Percentiles rank a stretch among this genome's conserved stretches.
Conservation (phyloP, 2,113 vertebrate species). For the Hiodon tergisus region DNA sequence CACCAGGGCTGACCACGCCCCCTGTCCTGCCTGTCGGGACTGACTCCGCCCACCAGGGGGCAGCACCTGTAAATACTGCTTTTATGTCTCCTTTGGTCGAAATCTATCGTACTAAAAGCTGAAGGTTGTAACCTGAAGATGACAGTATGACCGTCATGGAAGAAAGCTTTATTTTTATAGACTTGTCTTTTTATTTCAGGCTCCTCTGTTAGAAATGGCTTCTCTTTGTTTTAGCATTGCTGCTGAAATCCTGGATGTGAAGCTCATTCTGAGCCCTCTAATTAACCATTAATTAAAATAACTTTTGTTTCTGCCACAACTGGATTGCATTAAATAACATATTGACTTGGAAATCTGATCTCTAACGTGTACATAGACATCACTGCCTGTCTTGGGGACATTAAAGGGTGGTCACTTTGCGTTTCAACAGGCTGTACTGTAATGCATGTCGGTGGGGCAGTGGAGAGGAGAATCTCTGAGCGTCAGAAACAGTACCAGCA, state of each 20-base stretch:
- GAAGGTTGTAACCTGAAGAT: slow-evolving; percentile 52
- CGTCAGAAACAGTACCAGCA: no score
- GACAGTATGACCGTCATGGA: slow-evolving; percentile 55
- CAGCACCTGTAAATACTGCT: slow-evolving; percentile 62
- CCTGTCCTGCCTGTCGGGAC: slow-evolving; percentile 7
- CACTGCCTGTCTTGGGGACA: slow-evolving; percentile 7
- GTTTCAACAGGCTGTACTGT: background rate
- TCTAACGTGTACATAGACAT: slow-evolving; percentile 17
- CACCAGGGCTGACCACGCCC: slow-evolving; percentile 59
- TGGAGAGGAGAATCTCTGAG: no score
- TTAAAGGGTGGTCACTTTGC: background rate
- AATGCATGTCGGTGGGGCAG: no score
- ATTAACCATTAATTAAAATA: background rate
- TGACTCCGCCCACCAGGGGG: slow-evolving; percentile 16
- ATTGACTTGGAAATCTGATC: background rate
- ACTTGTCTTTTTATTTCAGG: slow-evolving; percentile 29
- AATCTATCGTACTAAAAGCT: slow-evolving; percentile 46
- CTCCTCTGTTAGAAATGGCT: slow-evolving; percentile 3
- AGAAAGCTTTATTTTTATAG: slow-evolving; percentile 77
- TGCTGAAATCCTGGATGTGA: background rate
- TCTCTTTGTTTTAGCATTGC: background rate
- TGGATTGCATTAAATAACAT: background rate
- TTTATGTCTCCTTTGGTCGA: slow-evolving; percentile 53
- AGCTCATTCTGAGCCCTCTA: background rate
- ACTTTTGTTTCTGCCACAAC: background rate